Evolutionary conservation across 2,797 vertebrate genomes (phyloP).

Genomic region (Pipistrellus kuhlii): DNA sequence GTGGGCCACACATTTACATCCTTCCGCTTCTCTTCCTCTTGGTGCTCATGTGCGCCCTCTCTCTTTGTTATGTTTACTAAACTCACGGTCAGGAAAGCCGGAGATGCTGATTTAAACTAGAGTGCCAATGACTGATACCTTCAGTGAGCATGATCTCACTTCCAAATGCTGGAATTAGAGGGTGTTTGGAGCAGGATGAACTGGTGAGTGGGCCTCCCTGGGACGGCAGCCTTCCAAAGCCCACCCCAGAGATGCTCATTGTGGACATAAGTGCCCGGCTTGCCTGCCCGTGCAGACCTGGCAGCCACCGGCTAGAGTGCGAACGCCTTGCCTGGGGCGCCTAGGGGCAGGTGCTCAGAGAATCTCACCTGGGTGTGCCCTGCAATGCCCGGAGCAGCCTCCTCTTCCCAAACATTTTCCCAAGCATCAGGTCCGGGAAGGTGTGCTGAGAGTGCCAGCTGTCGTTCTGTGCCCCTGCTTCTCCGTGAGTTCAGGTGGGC

Average conservation of each 20-base stretch:
- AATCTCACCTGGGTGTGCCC: neutral
- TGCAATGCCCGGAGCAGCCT: neutral
- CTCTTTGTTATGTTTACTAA: neutral
- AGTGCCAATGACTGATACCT: neutral
- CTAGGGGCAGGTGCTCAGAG: neutral
- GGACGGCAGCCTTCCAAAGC: neutral
- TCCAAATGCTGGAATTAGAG: neutral
- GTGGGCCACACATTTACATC: neutral
- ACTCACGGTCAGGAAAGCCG: neutral
- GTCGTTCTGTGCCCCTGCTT: neutral
- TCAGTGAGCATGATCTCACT: neutral
- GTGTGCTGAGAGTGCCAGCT: neutral
- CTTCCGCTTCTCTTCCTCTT: neutral
- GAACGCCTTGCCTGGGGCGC: constrained; percentile 28
- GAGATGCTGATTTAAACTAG: neutral
- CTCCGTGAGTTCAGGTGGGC: constrained; percentile 88
- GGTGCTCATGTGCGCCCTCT: neutral
- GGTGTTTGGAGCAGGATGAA: neutral
- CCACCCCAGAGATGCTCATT: neutral
- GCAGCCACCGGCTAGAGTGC: neutral
- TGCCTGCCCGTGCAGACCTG: neutral
- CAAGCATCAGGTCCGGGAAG: neutral
- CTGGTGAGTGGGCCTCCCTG: neutral
- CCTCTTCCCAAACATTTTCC: neutral
- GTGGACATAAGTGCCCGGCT: neutral